Evolutionary conservation across 2,888 invertebrate genomes (phyloP), one percentile per base, ranked within the genome.

Genomic region (Thysanoteuthis rhombus): DNA sequence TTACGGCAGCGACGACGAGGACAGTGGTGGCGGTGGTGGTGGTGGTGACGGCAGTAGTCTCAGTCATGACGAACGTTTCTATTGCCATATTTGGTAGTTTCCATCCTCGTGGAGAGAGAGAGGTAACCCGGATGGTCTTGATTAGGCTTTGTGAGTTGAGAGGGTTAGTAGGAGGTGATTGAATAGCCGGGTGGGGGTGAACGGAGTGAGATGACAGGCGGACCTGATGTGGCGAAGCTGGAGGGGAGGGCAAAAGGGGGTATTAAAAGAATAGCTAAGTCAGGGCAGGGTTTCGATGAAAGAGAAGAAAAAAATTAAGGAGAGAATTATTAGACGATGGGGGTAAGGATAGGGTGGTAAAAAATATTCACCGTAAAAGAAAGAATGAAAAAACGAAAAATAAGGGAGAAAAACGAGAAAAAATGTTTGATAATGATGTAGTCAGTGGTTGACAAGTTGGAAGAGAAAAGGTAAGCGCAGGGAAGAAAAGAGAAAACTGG

Each of bases 41-140:
- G 75, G 8, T 36, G n/a, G 75, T 36, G 75, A 36, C 75, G 75
- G 12, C 75, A n/a, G 75, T 75, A n/a, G 75, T 75, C 75, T 16
- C 75, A n/a, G 75, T 75, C 75, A 75, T n/a, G 36, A 75, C n/a
- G 75, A 75, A 75, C n/a, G 36, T 75, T 75, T 75, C 75, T 75
- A 75, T 75, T 75, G 75, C 75, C 75, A 75, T 75, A 75, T 75
- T 75, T 75, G 75, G 75, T 75, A 75, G 75, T 75, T 75, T 75
- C 75, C 75, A 75, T 75, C 75, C n/a, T 75, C 75, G n/a, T 75
- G n/a, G 75, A n/a, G 36, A 75, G 75, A 75, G 36, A 75, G 36
- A 75, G 36, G 75, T 36, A 75, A 36, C 75, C 75, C 75, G 75
- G 75, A 75, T 75, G n/a, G 75, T 75, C 75, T 75, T 75, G n/a